Base-by-base conservation (phyloP, 2,888 invertebrate genomes). In the Cosmorhoe ocellata region DNA sequence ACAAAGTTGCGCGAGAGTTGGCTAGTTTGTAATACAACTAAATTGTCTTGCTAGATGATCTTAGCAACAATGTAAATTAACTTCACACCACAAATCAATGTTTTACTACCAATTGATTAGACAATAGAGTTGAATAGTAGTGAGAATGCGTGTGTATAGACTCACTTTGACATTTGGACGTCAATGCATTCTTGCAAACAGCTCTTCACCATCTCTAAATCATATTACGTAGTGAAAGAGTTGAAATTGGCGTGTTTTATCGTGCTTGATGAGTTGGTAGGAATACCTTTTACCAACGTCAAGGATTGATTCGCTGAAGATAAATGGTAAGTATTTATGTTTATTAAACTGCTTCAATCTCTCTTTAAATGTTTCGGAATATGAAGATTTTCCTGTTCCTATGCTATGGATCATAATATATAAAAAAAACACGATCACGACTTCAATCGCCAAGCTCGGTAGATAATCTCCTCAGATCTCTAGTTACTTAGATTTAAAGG, bases 261-360 rank as follows among this genome's bases (percentile, higher is more conserved):
- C 5, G 1, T 32, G 30, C 12, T 7, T 18, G 42, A 32, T 12
- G 31, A 8, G 28, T 56, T 64, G 56, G 49, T 50, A 3, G 40
- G 40, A n/a, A n/a, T n/a, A n/a, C n/a, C n/a, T n/a, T n/a, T n/a
- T 5, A 32, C 54, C 67, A 70, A 74, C 74, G 74, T 62, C n/a
- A 60, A 55, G 69, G 58, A 71, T 69, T 66, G 69, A 67, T 74
- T 71, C 71, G 63, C 61, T 50, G 74, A 74, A 72, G 61, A 68
- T 66, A 64, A 63, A 57, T 56, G 64, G 52, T 57, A 56, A 66
- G 54, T 52, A 61, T 59, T 59, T 55, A 52, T 44, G 43, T 33
- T 42, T 49, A 30, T 51, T 50, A 50, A 44, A 46, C 46, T 40
- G 24, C 24, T 24, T 24, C 24, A 24, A 18, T 27, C 47, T 45